A percentile compares a stretch with the other conserved stretches of the same genome.
Conservation (phyloP, 2,888 invertebrate species). For the Trypoxylon attenuatum region DNA sequence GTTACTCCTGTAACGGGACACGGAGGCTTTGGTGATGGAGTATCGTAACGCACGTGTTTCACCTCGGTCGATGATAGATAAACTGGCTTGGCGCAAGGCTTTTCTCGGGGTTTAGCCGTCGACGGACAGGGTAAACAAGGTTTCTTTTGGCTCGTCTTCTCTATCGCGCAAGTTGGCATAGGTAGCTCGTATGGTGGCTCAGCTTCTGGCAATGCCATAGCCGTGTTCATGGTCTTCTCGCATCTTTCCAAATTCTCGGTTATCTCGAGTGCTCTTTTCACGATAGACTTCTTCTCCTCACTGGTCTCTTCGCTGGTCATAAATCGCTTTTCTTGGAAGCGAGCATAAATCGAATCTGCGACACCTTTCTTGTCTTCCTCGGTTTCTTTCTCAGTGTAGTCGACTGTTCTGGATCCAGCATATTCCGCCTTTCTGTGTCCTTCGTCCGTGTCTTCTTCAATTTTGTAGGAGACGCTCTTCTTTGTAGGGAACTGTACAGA, state of each 20-base stretch:
- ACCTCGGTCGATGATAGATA: conserved; percentile 58
- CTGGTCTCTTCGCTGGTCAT: conserved; percentile 57
- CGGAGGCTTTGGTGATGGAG: conserved; percentile 57
- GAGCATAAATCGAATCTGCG: conserved; percentile 40
- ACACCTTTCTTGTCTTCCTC: conserved; percentile 18
- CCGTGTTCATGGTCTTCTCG: conserved; percentile 31
- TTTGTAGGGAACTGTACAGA: conserved; percentile 44
- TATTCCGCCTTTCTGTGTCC: conserved; percentile 64
- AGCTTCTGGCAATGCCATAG: conserved; percentile 8
- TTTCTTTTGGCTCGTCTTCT: conserved; percentile 50
- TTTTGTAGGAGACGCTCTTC: conserved; percentile 63
- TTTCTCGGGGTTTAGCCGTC: conserved; percentile 1
- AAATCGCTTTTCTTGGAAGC: conserved; percentile 43
- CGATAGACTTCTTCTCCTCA: conserved; percentile 51
- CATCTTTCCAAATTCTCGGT: conserved; percentile 60
- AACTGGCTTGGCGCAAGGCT: conserved; percentile 32
- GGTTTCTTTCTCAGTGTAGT: conserved; percentile 67
- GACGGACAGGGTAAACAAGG: conserved; percentile 62
- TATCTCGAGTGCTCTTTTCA: conserved; percentile 53
- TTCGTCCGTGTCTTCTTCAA: conserved; percentile 71
- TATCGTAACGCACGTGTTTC: conserved; percentile 60
- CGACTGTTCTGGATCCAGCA: conserved; percentile 70
- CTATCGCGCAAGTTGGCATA: conserved; percentile 58
- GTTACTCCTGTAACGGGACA: conserved; percentile 68
- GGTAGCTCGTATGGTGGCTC: conserved; percentile 16